Conservation (phyloP, 2,113 vertebrate species). For the Glareola pratincola region DNA sequence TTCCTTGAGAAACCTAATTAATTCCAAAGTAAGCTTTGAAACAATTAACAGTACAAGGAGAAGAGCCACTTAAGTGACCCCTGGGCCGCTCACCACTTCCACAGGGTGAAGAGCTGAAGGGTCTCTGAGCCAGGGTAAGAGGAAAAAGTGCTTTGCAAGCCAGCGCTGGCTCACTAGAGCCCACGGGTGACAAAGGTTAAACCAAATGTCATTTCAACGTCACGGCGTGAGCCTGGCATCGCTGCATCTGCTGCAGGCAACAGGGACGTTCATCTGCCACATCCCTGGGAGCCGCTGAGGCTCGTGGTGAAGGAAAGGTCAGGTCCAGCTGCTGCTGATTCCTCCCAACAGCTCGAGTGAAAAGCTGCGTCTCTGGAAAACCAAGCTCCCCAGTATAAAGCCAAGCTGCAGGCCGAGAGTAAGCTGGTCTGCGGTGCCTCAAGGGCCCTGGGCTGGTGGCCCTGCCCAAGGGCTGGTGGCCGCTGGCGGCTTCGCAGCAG, state of each 20-base stretch:
- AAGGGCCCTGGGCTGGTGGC: background rate
- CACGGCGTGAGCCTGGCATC: accelerated
- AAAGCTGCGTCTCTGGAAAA: background rate
- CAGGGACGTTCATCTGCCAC: accelerated
- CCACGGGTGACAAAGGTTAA: background rate
- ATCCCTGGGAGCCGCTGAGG: accelerated
- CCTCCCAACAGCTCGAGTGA: accelerated
- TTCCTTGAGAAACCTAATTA: background rate
- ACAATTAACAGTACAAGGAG: background rate
- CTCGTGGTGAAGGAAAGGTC: background rate
- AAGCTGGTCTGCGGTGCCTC: background rate
- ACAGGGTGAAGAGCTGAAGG: background rate
- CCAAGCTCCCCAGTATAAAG: accelerated
- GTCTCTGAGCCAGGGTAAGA: background rate
- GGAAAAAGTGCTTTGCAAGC: background rate
- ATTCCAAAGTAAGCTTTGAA: background rate
- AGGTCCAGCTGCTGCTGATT: background rate
- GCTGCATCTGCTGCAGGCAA: accelerated
- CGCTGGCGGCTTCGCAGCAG: background rate
- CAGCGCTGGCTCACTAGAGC: background rate
- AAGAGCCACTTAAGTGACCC: background rate
- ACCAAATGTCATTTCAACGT: background rate
- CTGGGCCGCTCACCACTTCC: background rate
- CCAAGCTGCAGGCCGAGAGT: no score
- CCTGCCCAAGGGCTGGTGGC: background rate